Evolutionary conservation across 1,140 invertebrate species (phyloP), one percentile per base, ranked within the genome.

Genomic region (Potamilus streckersoni): DNA sequence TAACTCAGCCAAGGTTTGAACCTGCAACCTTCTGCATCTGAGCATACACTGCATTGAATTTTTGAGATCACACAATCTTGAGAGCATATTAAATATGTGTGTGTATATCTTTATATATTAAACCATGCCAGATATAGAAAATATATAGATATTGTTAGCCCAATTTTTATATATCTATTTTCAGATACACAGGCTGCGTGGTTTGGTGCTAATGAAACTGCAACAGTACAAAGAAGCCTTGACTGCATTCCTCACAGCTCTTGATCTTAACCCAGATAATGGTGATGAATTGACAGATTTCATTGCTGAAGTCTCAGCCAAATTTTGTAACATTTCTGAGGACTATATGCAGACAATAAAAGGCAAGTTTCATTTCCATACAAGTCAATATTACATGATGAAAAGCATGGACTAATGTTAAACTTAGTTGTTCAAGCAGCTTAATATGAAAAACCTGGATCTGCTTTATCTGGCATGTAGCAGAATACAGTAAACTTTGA

Each of bases 191-290:
- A 81, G 82, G 58, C 59, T 88, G 2, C 78, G 80, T 69, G 87
- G 86, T 1, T 62, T 87, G 11, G 74, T 81, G 16, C 73, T 84
- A 31, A 65, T 83, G 13, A 78, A 83, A 27, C 76, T 86, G 27
- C 79, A 81, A 11, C 76, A 84, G 68, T 79, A 82, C 67, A 80
- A 80, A 61, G 82, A 85, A 38, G 81, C 85, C 27, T 69, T 89
- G 20, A 76, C 69, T 69, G 80, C 85, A 56, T 84, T 86, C 38
- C 73, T 89, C 60, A 85, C 81, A 58, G 79, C 85, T 17, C 82
- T 89, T 60, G 83, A 87, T 66, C 82, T 87, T 77, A 84, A 88
- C 72, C 81, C 80, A 60, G 79, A 82, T 31, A 82, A 81, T 70
- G 81, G 80, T 55, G 83, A 85, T 74, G 81, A 82, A 38, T 76